phyloP scores from a whole-genome alignment of 2,113 vertebrate genomes.

The Cyprinus carpio region DNA sequence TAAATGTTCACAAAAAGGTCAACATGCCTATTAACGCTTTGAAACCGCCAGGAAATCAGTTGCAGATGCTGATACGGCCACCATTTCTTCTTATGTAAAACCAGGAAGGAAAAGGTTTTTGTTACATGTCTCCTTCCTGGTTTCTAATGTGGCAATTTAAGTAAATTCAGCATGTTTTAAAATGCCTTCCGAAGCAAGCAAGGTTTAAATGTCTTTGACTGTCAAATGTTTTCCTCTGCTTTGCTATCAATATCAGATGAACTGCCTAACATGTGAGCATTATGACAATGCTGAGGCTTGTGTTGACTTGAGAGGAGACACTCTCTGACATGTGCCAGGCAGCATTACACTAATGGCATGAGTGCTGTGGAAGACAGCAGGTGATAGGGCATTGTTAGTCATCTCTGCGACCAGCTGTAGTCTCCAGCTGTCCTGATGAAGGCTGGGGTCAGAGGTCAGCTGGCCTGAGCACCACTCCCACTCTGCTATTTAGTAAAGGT shows the following conservation, averaged over 20 bases:
- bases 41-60: not conserved
- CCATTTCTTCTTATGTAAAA: not conserved
- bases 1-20: not conserved
- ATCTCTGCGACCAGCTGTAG: slow-evolving; percentile 50
- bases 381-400: slow-evolving; percentile 34
- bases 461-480: slow-evolving; percentile 25
- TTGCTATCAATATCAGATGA: not conserved
- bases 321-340: not conserved
- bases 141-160: not conserved
- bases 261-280: not conserved
- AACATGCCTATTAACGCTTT: not conserved
- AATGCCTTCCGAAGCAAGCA: not conserved
- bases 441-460: slow-evolving; percentile 51
- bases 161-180: not conserved
- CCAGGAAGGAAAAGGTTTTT: not conserved
- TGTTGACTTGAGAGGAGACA: not conserved
- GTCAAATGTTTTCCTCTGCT: too few species aligned
- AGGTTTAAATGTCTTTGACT: not conserved
- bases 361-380: slow-evolving; percentile 4
- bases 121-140: not conserved
- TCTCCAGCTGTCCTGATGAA: slow-evolving; percentile 19
- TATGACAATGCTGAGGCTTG: not conserved
- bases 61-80: not conserved
- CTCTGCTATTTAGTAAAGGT: not conserved
- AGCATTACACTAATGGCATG: not conserved